phyloP scores from a whole-genome alignment of 2,888 invertebrate species.

The Steromphala cineraria region DNA sequence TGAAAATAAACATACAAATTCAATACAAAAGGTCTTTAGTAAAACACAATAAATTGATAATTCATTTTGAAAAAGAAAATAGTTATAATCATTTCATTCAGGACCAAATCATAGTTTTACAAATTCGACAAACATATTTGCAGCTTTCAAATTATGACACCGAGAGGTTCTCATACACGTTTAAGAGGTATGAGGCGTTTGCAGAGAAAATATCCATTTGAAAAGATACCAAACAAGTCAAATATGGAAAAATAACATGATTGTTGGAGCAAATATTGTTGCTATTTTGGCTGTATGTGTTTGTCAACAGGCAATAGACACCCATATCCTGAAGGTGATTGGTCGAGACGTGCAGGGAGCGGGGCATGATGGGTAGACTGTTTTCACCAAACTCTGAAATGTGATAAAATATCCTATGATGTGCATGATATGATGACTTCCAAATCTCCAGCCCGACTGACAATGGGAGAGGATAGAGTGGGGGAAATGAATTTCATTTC shows the following conservation, averaged over 20 bases:
- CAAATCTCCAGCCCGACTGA: not conserved
- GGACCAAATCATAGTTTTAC: not conserved
- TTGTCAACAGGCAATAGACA: not conserved
- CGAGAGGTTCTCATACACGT: not conserved
- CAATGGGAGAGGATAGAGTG: not conserved
- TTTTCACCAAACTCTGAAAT: not conserved
- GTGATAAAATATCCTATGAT: constrained; percentile 7
- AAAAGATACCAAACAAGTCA: not conserved
- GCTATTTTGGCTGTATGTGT: not conserved
- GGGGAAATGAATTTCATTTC: constrained; percentile 37
- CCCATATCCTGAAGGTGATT: not conserved
- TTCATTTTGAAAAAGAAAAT: not conserved
- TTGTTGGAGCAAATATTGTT: not conserved
- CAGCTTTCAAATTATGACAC: not conserved
- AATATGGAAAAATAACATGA: not conserved
- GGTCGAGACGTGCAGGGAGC: not conserved
- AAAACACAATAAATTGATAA: not conserved
- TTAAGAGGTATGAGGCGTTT: no score
- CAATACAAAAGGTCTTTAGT: not conserved
- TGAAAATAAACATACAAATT: no score
- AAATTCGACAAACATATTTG: not conserved
- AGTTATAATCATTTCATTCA: not conserved
- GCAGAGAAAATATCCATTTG: not conserved
- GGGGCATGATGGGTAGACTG: not conserved
- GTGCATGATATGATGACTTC: constrained; percentile 12